phyloP scores from a whole-genome alignment of 2,888 invertebrate species.

The Allacma fusca region DNA sequence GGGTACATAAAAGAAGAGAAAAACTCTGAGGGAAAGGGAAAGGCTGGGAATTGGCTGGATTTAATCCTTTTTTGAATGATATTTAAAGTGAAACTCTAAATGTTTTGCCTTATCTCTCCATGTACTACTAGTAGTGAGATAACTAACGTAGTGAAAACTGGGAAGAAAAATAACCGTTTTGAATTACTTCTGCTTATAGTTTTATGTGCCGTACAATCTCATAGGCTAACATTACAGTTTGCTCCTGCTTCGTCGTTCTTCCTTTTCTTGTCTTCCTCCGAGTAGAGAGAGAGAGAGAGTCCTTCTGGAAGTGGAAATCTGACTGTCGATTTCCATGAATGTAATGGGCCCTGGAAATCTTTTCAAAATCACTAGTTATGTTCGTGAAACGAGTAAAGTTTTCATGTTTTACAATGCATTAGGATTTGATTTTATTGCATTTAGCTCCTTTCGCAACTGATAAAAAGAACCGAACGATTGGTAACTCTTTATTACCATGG shows the following conservation, averaged over 20 bases:
- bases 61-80: slow-evolving; percentile 26
- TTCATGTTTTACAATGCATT: slow-evolving; percentile 38
- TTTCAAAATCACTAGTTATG: slow-evolving; percentile 26
- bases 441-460: slow-evolving; percentile 17
- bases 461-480: slow-evolving; percentile 11
- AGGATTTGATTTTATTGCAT: slow-evolving; percentile 37
- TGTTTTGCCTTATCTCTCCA: slow-evolving; percentile 14
- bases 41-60: slow-evolving; percentile 5
- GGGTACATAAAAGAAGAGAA: background rate
- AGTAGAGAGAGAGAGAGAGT: no score
- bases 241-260: no score
- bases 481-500: background rate
- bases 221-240: no score
- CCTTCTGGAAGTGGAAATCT: background rate
- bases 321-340: slow-evolving; percentile 32
- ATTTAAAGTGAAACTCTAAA: slow-evolving; percentile 21
- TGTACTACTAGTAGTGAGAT: background rate
- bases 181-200: slow-evolving; percentile 15
- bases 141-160: slow-evolving; percentile 29
- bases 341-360: slow-evolving; percentile 23
- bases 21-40: background rate
- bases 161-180: slow-evolving; percentile 24
- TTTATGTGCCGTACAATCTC: background rate
- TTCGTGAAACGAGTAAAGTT: slow-evolving; percentile 31
- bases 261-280: background rate